These are phyloP conservation scores for Prunella fulvescens DNA, from an alignment of 2,113 vertebrate species.

Conservation along the genomic window DNA sequence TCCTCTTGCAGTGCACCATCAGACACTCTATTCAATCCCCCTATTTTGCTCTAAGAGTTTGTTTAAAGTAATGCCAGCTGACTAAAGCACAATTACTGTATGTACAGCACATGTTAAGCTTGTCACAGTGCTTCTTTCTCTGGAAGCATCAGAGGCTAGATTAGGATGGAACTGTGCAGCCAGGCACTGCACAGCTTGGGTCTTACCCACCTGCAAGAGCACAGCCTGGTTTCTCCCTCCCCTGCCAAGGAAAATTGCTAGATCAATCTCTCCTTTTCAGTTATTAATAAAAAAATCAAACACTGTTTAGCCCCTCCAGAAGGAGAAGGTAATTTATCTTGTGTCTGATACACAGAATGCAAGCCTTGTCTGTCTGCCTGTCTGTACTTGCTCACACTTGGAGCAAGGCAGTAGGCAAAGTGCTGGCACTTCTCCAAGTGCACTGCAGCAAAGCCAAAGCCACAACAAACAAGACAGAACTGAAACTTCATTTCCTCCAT, in stretches of 20 bases:
- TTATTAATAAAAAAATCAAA: background rate
- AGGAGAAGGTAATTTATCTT: background rate
- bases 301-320: background rate
- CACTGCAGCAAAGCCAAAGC: background rate
- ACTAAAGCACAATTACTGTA: conserved; percentile 19
- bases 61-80: conserved; percentile 35
- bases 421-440: rapidly evolving
- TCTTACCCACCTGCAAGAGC: conserved; percentile 9
- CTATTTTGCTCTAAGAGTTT: conserved; percentile 19
- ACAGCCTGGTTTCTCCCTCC: background rate
- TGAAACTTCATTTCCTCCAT: background rate
- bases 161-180: conserved; percentile 27
- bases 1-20: conserved; percentile 32
- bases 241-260: background rate
- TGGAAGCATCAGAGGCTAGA: conserved; percentile 40
- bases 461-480: background rate
- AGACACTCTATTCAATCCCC: background rate
- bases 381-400: background rate
- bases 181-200: background rate
- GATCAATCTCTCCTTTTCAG: background rate
- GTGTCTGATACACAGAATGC: background rate
- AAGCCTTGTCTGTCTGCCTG: background rate
- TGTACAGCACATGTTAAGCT: background rate
- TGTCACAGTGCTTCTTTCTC: conserved; percentile 1
- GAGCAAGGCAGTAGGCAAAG: background rate